Conservation (phyloP, 2,888 invertebrate genomes). For the Tetropium fuscum region DNA sequence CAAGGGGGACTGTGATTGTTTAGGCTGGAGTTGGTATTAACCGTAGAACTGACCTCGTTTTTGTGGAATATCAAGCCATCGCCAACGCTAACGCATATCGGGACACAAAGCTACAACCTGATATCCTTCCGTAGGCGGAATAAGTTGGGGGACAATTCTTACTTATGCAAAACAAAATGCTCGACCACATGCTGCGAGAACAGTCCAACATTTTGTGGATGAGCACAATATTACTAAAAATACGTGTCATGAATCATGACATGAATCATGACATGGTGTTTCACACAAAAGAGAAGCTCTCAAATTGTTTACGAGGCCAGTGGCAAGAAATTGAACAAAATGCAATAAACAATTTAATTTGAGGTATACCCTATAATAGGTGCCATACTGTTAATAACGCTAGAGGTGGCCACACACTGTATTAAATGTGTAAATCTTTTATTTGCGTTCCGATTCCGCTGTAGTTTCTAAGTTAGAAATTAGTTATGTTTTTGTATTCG, state of each 20-base stretch:
- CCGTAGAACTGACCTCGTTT: conserved; percentile 7
- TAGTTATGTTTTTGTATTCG: too few species aligned
- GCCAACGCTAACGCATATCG: conserved; percentile 9
- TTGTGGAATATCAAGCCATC: conserved; percentile 8
- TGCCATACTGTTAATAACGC: conserved; percentile 12
- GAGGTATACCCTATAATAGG: conserved; percentile 18
- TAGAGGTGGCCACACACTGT: conserved; percentile 15
- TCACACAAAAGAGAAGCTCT: not conserved
- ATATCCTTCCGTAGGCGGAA: not conserved
- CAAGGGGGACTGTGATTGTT: conserved; percentile 33
- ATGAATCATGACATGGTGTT: not conserved
- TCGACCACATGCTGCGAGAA: conserved; percentile 2
- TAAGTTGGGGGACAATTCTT: conserved; percentile 7
- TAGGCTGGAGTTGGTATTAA: conserved; percentile 31
- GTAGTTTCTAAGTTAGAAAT: not conserved
- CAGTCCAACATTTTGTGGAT: conserved; percentile 1
- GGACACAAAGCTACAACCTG: conserved; percentile 4
- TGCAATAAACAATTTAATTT: conserved; percentile 23
- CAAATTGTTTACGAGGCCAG: conserved; percentile 1
- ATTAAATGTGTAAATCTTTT: conserved; percentile 12
- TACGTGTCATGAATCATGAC: not conserved
- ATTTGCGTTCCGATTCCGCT: not conserved
- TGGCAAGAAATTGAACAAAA: conserved; percentile 9
- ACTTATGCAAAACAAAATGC: conserved; percentile 12
- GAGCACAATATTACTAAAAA: not conserved